Conservation (phyloP, 2,888 invertebrate genomes). For the Cremastobaeus sp. region DNA sequence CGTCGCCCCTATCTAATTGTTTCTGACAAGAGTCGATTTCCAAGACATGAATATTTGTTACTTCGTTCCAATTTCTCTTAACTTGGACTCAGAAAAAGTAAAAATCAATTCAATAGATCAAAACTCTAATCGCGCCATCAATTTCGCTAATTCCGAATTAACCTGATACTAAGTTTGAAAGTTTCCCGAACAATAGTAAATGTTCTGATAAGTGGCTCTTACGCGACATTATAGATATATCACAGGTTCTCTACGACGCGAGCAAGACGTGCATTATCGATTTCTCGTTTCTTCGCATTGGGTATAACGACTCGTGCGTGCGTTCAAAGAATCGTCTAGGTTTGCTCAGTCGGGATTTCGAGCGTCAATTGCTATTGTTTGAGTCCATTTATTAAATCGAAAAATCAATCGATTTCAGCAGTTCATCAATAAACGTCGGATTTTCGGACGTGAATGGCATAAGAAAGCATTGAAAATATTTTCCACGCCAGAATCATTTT, state of each 20-base stretch:
- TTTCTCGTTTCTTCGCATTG: not conserved
- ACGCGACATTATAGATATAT: slow-evolving; percentile 2
- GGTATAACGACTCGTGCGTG: slow-evolving; percentile 22
- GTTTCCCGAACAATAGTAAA: not conserved
- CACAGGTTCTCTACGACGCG: slow-evolving; percentile 2
- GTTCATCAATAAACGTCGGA: no score
- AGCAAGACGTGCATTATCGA: slow-evolving; percentile 21
- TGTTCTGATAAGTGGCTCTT: not conserved
- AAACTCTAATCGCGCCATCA: no score
- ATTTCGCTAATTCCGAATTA: no score
- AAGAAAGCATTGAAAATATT: no score
- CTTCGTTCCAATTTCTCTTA: no score
- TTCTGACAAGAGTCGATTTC: no score
- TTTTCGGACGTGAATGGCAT: no score
- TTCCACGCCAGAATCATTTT: no score
- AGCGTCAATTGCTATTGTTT: not conserved
- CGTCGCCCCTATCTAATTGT: slow-evolving; percentile 25
- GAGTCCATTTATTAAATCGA: not conserved
- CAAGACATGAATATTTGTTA: no score
- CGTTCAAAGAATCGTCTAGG: slow-evolving; percentile 5
- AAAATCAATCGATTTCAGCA: not conserved
- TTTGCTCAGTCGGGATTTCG: slow-evolving; percentile 2
- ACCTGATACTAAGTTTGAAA: no score
- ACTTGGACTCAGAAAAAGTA: no score
- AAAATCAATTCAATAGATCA: no score